Base-by-base conservation (phyloP, 2,888 invertebrate genomes). In the Oscheius sp. region DNA sequence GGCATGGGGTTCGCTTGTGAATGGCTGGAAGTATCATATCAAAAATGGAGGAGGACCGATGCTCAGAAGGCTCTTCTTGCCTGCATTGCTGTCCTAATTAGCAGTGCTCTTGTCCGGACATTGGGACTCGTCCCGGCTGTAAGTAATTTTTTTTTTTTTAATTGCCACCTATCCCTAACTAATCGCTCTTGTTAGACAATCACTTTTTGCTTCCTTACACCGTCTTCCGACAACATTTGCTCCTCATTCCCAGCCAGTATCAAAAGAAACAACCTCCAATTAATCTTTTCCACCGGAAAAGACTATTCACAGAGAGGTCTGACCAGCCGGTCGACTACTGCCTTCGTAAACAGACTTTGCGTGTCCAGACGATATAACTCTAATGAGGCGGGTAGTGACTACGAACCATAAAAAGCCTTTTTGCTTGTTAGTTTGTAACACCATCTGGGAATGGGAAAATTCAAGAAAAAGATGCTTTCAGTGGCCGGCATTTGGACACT, bases 1-100 rank as follows among this genome's bases (percentile, higher is more conserved):
- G 51, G 53, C 53, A 70, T 70, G 70, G 70, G 70, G 58, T 70
- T 70, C 70, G 58, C 58, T 57, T 70, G 58, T 37, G 70, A 70
- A 37, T 70, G 70, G 70, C 59, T 70, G 21, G 70, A 70, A 47
- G 70, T 57, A 10, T 35, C 57, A 13, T 70, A 47, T 32, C 58
- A 47, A n/a, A 58, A 59, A 42, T 70, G 70, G 70, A 57, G 70
- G 5, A 35, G 70, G n/a, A 29, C 59, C 32, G 33, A 13, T 33
- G 70, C 58, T 33, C 70, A 68, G 42, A 35, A 37, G 37, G 21
- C 21, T 53, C 53, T 55, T 35, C 42, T 55, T 11, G 21, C 51
- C 21, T 5, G 29, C 3, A 63, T 63, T 48, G 48, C 32, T 48
- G 48, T 63, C 48, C 63, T 63, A n/a, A 63, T 63, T 11, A 63